phyloP scores from a whole-genome alignment of 2,888 invertebrate genomes.

The Dicranocentrus wangi region DNA sequence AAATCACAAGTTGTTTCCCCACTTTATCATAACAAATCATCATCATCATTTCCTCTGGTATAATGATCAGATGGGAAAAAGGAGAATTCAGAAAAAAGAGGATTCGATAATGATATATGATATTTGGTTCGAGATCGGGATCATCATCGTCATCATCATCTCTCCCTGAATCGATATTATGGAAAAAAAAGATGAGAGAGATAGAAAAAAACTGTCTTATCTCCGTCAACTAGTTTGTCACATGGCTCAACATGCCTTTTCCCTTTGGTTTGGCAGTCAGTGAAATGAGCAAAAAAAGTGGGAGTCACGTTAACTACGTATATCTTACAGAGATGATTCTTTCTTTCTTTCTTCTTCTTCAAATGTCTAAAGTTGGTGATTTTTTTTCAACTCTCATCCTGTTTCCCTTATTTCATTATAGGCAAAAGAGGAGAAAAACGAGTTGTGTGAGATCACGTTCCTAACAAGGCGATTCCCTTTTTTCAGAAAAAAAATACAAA shows the following conservation, averaged over 20 bases:
- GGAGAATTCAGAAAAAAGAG: neutral
- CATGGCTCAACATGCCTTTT: constrained; percentile 47
- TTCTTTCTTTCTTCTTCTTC: too few relatives aligned
- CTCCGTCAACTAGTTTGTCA: constrained; percentile 17
- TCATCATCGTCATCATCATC: too few relatives aligned
- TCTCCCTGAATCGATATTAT: too few relatives aligned
- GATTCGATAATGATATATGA: neutral
- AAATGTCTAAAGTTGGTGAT: too few relatives aligned
- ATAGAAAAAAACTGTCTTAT: constrained; percentile 13
- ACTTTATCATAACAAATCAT: neutral
- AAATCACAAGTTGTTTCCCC: neutral
- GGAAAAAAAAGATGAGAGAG: neutral
- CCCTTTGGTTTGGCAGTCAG: constrained; percentile 13
- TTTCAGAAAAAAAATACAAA: too few relatives aligned
- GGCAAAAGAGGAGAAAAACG: neutral
- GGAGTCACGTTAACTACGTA: neutral
- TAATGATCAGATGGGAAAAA: neutral
- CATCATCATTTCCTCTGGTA: neutral
- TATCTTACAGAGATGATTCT: neutral
- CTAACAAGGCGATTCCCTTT: constrained; percentile 13
- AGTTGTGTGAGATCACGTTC: constrained; percentile 8
- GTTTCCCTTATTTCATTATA: too few relatives aligned
- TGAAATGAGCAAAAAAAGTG: constrained; percentile 10
- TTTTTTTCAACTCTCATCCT: neutral
- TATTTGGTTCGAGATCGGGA: too few relatives aligned